Base-by-base conservation (phyloP, 2,888 invertebrate genomes). In the Operophtera brumata region DNA sequence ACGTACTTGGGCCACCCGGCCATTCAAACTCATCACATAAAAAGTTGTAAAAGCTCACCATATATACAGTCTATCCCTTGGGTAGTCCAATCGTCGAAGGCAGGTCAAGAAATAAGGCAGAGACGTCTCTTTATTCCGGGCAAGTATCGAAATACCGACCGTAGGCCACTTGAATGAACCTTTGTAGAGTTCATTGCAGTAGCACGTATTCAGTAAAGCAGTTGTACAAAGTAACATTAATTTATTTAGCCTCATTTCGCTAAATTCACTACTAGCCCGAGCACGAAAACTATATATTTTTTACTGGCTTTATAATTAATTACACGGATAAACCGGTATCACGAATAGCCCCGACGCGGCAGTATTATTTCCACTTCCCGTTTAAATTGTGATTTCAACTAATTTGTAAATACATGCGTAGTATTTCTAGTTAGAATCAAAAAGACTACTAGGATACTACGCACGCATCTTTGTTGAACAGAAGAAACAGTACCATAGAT, bases 51-150 rank as follows among this genome's bases (percentile, higher is more conserved):
- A 36, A 35, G 74, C 93, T 94, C 91, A 97, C 97, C 97, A 96
- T 46, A 98, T 78, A 28, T 94, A 92, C 47, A 98, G 93, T 49
- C 97, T 91, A 54, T 96, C 90, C 81, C 98, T 98, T 0, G 98
- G 98, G 86, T 99, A 99, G 65, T 96, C 93, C 51, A 96, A 84
- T 44, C 92, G 91, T 71, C 96, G 94, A 54, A 99, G 80, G 69
- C 94, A 92, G 26, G 94, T 95, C 51, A 99, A 86, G 80, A 97
- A 96, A 82, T 96, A 96, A 0, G 99, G 98, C 73, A 99, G 89
- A 0, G 94, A 93, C 77, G 97, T 96, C 0, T 94, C 97, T 87
- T 99, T 97, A 80, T 98, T 98, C 58, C 97, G 92, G 30, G 95
- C 94, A 58, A 98, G 91, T 64, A 96, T 88, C 0, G 95, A 93